These are phyloP conservation scores for Aphelocoma californica DNA, from an alignment of 2,797 vertebrate species.

Conservation along the genomic window DNA sequence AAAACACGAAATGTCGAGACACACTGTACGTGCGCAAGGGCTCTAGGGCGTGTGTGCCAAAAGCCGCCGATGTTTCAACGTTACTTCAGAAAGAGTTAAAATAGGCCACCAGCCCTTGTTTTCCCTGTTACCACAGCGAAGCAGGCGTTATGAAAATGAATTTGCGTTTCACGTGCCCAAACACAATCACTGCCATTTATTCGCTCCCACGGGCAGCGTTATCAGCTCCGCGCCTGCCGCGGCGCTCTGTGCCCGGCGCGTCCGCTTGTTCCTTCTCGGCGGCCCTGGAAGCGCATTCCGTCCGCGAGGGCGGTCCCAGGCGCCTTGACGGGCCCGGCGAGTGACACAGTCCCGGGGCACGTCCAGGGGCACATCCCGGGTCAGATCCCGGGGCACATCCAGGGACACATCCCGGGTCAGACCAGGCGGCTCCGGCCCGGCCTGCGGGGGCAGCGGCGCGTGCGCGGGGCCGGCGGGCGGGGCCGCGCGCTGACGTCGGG, in stretches of 20 bases:
- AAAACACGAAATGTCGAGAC: accelerated
- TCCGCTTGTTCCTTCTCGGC: accelerated
- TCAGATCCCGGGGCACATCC: too few relatives aligned
- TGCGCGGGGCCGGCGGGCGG: background rate
- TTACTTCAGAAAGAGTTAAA: background rate
- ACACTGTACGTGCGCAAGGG: accelerated
- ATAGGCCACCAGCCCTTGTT: accelerated
- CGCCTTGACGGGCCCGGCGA: background rate
- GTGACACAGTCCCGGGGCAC: background rate
- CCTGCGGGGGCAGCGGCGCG: background rate
- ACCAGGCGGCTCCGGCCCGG: background rate
- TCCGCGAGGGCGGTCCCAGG: accelerated
- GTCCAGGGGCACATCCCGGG: too few relatives aligned
- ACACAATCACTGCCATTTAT: accelerated
- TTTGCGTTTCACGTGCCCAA: background rate
- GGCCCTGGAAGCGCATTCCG: background rate
- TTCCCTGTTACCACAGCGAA: background rate
- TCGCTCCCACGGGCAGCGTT: accelerated
- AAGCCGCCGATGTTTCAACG: accelerated
- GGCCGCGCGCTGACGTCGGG: background rate
- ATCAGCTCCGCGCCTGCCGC: accelerated
- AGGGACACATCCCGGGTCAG: too few relatives aligned
- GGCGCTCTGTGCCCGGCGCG: accelerated
- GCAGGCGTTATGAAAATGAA: accelerated
- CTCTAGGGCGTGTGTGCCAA: accelerated